Base-by-base conservation (phyloP, 2,888 invertebrate species). In the Apodemia duryi region DNA sequence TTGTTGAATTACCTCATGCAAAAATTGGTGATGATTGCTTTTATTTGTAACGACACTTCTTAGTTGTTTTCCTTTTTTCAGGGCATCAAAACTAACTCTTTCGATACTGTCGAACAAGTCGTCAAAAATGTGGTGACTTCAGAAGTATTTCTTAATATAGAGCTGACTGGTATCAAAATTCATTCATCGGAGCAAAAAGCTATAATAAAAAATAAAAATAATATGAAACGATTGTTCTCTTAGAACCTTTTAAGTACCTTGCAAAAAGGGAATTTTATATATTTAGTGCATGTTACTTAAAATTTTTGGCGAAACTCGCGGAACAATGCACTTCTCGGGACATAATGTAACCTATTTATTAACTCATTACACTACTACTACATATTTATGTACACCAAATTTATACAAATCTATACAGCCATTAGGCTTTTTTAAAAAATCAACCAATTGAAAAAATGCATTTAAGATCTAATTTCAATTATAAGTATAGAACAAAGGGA, bases 131-230 rank as follows among this genome's bases (percentile, higher is more conserved):
- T 28, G 2, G 68, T 52, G 0, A 57, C n/a, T 7, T 68, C 65
- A 2, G 70, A 52, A 7, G 70, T 69, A 51, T 68, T 71, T 54
- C 65, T 54, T 41, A 68, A 9, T 2, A 69, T 71, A 10, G 65
- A 11, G 13, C 65, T 67, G 9, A 64, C 64, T 32, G 43, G 43
- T 54, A 13, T 65, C n/a, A n/a, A n/a, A n/a, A n/a, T n/a, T n/a
- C n/a, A n/a, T 28, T 63, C 63, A 63, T 67, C 63, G 10, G 63
- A 49, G 51, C 63, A 66, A 28, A 63, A 38, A 29, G 63, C 63
- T 66, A n/a, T 6, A 66, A 63, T 13, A 62, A 65, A 62, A 57
- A 63, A 57, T 41, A 63, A 29, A 29, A 13, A 29, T 10, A 21
- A 21, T 21, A 21, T 21, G 1, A 21, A 21, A 21, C 21, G 21